phyloP scores from a whole-genome alignment of 2,797 vertebrate species.

The Poeciliopsis presidionis region DNA sequence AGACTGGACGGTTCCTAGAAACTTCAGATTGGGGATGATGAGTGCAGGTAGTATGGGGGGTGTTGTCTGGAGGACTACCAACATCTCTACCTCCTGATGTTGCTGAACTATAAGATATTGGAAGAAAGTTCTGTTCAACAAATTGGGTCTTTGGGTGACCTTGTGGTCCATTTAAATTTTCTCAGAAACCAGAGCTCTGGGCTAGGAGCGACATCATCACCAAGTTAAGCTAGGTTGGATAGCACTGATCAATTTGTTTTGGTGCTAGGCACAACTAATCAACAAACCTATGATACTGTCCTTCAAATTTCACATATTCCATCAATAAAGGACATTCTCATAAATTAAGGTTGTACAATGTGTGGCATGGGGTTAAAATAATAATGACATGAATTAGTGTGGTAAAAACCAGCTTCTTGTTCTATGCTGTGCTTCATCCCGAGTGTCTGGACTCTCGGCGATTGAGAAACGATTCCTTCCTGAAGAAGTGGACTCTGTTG shows the following conservation, averaged over 20 bases:
- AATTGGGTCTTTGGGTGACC: not conserved
- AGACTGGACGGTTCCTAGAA: not conserved
- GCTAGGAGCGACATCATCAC: not conserved
- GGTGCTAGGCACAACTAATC: not conserved
- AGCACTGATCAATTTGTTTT: not conserved
- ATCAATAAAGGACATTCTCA: not conserved
- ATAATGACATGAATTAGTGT: not conserved
- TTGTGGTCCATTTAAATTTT: not conserved
- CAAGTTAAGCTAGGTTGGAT: not conserved
- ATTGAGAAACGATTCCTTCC: not conserved
- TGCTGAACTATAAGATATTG: not conserved
- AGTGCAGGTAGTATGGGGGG: too few species aligned
- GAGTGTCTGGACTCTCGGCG: not conserved
- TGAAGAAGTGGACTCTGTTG: not conserved
- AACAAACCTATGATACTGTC: not conserved
- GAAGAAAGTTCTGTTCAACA: not conserved
- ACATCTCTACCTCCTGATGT: too few species aligned
- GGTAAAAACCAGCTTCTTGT: not conserved
- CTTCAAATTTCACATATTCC: not conserved
- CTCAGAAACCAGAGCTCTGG: not conserved
- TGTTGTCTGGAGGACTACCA: too few species aligned
- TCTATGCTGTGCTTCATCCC: not conserved
- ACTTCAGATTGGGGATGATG: too few species aligned
- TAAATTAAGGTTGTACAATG: not conserved
- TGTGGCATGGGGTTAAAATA: not conserved